These are phyloP conservation scores for Formica aserva DNA, from an alignment of 2,888 invertebrate species.

Conservation along the genomic window DNA sequence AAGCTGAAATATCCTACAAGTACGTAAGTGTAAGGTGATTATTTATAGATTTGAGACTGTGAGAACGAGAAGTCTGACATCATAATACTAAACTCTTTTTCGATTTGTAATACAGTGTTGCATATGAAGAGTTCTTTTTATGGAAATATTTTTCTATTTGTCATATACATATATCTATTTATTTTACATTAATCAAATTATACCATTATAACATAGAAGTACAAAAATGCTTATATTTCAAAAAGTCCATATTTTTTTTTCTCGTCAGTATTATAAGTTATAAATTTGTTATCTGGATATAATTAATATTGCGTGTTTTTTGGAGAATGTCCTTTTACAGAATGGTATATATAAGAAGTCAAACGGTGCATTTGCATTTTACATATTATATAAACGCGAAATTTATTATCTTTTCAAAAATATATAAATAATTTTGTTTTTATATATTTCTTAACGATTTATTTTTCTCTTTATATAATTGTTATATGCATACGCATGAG, in stretches of 20 bases:
- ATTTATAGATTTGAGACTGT: conserved; percentile 2
- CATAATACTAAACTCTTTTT: background rate
- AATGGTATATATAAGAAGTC: background rate
- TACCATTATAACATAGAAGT: background rate
- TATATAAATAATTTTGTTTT: background rate
- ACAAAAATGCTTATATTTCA: background rate
- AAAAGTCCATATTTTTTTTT: conserved; percentile 4
- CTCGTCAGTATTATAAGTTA: background rate
- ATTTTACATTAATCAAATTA: conserved; percentile 1
- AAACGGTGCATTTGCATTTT: background rate
- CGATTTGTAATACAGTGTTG: background rate
- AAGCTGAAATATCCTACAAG: background rate
- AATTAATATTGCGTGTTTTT: background rate
- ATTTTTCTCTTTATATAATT: background rate
- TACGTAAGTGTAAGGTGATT: conserved; percentile 39
- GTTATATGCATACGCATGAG: background rate
- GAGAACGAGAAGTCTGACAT: conserved; percentile 10
- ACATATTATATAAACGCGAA: background rate
- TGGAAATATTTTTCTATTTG: background rate
- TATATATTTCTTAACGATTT: background rate
- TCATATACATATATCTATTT: background rate
- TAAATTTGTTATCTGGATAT: background rate
- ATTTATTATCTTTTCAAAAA: background rate
- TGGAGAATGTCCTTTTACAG: background rate
- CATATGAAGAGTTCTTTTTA: background rate